These are phyloP conservation scores for Drosophila melanica DNA, from an alignment of 1,140 invertebrate species.

Conservation along the genomic window DNA sequence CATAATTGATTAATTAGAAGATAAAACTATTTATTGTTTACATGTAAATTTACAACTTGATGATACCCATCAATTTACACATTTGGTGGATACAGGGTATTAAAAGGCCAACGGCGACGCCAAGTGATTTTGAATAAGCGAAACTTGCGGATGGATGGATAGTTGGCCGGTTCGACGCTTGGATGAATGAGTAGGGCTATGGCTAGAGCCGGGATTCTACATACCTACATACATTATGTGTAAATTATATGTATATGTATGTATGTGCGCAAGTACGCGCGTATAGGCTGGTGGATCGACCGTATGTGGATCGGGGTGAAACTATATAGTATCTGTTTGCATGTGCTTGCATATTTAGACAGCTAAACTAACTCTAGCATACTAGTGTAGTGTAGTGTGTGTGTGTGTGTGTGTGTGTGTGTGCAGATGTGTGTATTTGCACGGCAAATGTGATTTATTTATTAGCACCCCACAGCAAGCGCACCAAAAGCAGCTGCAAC, in stretches of 20 bases:
- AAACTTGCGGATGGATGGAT: slow-evolving; percentile 47
- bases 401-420: slow-evolving; percentile 4
- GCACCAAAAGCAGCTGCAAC: slow-evolving; percentile 30
- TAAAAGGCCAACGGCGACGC: slow-evolving; percentile 53
- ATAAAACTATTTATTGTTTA: too few species aligned
- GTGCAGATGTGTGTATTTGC: slow-evolving; percentile 15
- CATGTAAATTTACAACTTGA: neutral
- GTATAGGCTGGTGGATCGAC: slow-evolving; percentile 5
- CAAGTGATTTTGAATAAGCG: slow-evolving; percentile 56
- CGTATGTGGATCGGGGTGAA: slow-evolving; percentile 11
- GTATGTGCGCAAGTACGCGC: neutral
- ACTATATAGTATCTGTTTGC: neutral
- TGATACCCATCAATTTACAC: neutral
- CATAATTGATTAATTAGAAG: too few species aligned
- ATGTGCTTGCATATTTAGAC: slow-evolving; percentile 22
- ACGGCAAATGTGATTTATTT: slow-evolving; percentile 75
- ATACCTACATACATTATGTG: too few species aligned
- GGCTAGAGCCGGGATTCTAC: slow-evolving; percentile 6
- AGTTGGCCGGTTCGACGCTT: slow-evolving; percentile 34
- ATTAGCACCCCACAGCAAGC: slow-evolving; percentile 71
- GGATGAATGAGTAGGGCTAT: slow-evolving; percentile 44
- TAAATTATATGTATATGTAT: too few species aligned
- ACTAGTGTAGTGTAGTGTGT: too few species aligned
- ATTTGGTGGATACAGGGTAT: neutral
- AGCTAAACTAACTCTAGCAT: slow-evolving; percentile 42